phyloP scores from a whole-genome alignment of 2,113 vertebrate species.

The Gracilinanus agilis region DNA sequence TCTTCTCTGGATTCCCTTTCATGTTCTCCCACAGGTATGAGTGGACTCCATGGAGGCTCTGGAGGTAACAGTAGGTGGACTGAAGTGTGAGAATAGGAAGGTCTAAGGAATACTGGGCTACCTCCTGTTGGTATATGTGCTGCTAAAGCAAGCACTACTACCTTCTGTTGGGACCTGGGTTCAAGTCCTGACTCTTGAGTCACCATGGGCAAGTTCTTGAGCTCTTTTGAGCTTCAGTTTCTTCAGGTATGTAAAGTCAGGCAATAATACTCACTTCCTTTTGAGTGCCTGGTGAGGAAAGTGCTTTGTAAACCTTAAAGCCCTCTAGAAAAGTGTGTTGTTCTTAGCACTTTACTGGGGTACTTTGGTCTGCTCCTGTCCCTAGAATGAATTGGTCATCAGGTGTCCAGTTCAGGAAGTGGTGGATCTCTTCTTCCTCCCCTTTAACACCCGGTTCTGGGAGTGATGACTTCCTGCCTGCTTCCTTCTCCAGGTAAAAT shows the following conservation, averaged over 20 bases:
- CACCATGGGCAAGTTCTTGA: too few species aligned
- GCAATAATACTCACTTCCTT: not conserved
- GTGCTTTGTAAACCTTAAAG: too few species aligned
- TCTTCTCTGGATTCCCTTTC: not conserved
- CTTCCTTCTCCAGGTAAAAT: slow-evolving; percentile 86
- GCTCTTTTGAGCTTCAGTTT: not conserved
- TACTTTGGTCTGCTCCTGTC: not conserved
- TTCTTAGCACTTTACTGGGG: not conserved
- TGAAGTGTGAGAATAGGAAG: too few species aligned
- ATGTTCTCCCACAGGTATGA: not conserved
- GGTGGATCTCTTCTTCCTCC: not conserved
- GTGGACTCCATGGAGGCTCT: not conserved
- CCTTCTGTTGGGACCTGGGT: too few species aligned
- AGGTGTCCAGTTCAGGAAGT: not conserved
- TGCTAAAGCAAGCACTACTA: too few species aligned
- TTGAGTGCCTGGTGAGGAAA: not conserved
- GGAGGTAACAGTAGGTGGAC: too few species aligned
- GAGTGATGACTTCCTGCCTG: slow-evolving; percentile 62
- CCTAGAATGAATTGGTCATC: not conserved
- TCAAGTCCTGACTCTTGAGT: too few species aligned
- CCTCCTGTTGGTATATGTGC: too few species aligned
- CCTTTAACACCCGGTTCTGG: slow-evolving; percentile 26
- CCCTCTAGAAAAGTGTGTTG: not conserved
- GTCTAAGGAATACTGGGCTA: too few species aligned
- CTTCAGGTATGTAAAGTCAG: not conserved